Conservation (phyloP, 2,797 vertebrate genomes). For the Mastacembelus armatus region DNA sequence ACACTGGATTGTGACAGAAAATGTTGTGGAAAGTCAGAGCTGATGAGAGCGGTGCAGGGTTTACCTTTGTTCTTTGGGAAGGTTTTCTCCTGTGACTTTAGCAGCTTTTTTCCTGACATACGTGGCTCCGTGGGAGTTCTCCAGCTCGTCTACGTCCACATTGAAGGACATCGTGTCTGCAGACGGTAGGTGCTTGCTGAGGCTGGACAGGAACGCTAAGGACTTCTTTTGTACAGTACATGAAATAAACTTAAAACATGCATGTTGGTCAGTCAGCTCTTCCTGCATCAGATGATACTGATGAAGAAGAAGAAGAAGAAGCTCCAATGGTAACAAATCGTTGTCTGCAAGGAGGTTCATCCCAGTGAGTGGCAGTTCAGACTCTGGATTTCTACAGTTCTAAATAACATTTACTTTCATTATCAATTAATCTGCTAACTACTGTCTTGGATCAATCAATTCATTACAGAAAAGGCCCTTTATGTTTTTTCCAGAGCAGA, state of each 20-base stretch:
- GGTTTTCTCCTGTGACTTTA: slow-evolving; percentile 90
- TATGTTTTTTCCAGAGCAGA: too few relatives aligned
- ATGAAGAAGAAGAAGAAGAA: too few relatives aligned
- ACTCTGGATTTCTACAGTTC: too few relatives aligned
- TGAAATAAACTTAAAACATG: too few relatives aligned
- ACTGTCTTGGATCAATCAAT: too few relatives aligned
- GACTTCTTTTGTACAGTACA: neutral
- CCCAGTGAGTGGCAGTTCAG: too few relatives aligned
- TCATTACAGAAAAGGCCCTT: too few relatives aligned
- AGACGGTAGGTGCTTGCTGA: slow-evolving; percentile 96
- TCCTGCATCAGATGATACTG: too few relatives aligned
- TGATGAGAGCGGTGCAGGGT: accelerated
- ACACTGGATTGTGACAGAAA: neutral
- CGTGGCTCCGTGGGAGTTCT: slow-evolving; percentile 96
- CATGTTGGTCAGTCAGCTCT: neutral
- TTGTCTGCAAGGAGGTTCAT: too few relatives aligned
- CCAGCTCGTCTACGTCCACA: slow-evolving; percentile 95
- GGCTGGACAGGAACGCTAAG: slow-evolving; percentile 80
- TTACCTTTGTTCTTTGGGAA: slow-evolving; percentile 92
- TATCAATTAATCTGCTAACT: too few relatives aligned
- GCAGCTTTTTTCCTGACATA: slow-evolving; percentile 94
- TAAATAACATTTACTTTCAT: too few relatives aligned
- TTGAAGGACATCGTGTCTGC: slow-evolving; percentile 95
- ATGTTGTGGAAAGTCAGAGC: neutral
- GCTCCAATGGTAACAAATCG: too few relatives aligned